These are phyloP conservation scores for Chiroxiphia lanceolata DNA, from an alignment of 2,797 vertebrate genomes.

Conservation along the genomic window DNA sequence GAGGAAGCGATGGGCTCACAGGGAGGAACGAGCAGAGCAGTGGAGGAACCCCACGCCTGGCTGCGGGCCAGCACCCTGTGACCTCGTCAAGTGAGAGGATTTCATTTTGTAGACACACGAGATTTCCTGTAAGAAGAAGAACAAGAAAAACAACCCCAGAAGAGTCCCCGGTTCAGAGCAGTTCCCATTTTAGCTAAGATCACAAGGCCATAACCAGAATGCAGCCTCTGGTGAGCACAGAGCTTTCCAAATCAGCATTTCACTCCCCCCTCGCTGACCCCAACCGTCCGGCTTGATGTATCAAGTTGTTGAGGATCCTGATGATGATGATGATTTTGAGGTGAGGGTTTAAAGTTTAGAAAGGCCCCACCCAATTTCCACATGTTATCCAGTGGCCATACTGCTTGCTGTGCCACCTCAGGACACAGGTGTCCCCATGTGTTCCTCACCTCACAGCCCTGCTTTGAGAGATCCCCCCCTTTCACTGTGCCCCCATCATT, in stretches of 20 bases:
- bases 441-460: background rate
- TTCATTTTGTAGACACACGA: background rate
- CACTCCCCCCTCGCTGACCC: fast-evolving
- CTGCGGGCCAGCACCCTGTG: constrained; percentile 19
- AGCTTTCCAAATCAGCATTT: background rate
- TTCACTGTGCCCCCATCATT: background rate
- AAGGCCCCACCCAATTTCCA: background rate
- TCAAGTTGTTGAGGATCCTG: fast-evolving
- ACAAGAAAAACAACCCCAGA: background rate
- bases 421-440: fast-evolving
- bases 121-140: background rate
- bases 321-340: background rate
- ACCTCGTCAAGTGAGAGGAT: background rate
- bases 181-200: background rate
- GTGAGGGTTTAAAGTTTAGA: fast-evolving
- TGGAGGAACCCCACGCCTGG: background rate
- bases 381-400: fast-evolving
- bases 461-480: background rate
- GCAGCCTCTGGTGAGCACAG: fast-evolving
- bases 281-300: background rate
- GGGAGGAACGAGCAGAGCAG: background rate
- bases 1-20: background rate
- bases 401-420: background rate
- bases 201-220: fast-evolving
- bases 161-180: background rate